Evolutionary conservation across 2,113 vertebrate species (phyloP).

Genomic region (Hydrochoerus hydrochaeris): DNA sequence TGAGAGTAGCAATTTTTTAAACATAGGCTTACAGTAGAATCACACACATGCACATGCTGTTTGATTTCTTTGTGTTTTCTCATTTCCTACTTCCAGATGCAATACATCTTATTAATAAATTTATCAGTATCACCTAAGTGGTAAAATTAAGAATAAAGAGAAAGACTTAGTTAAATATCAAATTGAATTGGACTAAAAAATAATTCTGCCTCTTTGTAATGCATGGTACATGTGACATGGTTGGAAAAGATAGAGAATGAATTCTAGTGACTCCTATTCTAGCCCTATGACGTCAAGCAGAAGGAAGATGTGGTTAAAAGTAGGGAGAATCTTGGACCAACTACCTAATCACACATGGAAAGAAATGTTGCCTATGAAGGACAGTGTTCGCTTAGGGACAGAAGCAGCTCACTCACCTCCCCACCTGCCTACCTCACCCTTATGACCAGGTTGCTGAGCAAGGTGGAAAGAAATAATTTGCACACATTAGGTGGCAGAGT

Average conservation of each 20-base stretch:
- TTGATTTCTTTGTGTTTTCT: neutral
- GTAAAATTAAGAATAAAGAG: neutral
- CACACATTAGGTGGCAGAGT: neutral
- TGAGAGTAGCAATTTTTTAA: neutral
- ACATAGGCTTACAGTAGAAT: neutral
- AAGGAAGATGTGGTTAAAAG: neutral
- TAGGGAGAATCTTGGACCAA: neutral
- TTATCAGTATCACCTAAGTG: neutral
- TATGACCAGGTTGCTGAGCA: neutral
- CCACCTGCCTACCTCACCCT: neutral
- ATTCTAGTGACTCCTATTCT: neutral
- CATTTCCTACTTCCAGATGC: neutral
- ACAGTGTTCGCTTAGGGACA: neutral
- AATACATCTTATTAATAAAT: neutral
- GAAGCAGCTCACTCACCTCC: neutral
- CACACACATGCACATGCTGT: neutral
- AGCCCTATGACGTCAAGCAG: neutral
- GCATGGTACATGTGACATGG: neutral
- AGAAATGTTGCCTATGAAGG: neutral
- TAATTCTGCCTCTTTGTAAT: neutral
- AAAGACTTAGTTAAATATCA: neutral
- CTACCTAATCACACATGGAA: neutral
- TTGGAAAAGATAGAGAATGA: neutral
- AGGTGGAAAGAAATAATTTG: neutral
- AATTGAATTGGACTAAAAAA: constrained; percentile 15